Base-by-base conservation (phyloP, 2,797 vertebrate species). In the Anas acuta region DNA sequence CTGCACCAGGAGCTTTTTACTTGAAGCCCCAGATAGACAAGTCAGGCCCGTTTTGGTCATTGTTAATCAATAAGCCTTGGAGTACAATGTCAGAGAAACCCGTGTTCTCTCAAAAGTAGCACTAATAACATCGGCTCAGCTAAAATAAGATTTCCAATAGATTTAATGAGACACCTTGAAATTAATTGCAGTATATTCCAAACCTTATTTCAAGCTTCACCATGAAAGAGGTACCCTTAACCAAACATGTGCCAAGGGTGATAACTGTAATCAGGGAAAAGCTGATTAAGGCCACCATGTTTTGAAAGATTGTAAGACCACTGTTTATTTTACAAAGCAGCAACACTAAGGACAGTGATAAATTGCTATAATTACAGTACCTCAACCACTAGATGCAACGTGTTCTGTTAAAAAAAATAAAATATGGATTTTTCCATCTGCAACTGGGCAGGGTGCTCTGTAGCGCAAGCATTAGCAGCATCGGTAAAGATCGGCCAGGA, bases 371-470 rank as follows among this genome's bases (percentile, higher is more conserved):
- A 91, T 93, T 86, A 76, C 28, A 60, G 22, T 3, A 13, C 54
- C 62, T 87, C 76, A 75, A 75, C 70, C 12, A 37, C 43, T 82
- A 49, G 39, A 84, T 79, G 16, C 11, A 58, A 70, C 26, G 23
- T 12, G 11, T 58, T 87, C 33, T 8, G 18, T 76, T 74, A 49
- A 85, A 90, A 62, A 7, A 74, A 4, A 51, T 56, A 8, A 80
- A 89, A 83, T 39, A 80, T 28, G 54, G 69, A 92, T 93, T 95
- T 95, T 96, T 67, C 78, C n/a, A 33, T 66, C 37, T 89, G n/a
- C 45, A 56, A 77, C 62, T 77, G 33, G 30, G 28, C 64, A 82
- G 20, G 21, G 12, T 70, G 19, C 70, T 95, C 51, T 87, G 87
- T 76, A 86, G 60, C 22, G 33, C 28, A 71, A 73, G 61, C 65